Conservation (phyloP, 2,797 vertebrate genomes). For the Tolypeutes matacus region DNA sequence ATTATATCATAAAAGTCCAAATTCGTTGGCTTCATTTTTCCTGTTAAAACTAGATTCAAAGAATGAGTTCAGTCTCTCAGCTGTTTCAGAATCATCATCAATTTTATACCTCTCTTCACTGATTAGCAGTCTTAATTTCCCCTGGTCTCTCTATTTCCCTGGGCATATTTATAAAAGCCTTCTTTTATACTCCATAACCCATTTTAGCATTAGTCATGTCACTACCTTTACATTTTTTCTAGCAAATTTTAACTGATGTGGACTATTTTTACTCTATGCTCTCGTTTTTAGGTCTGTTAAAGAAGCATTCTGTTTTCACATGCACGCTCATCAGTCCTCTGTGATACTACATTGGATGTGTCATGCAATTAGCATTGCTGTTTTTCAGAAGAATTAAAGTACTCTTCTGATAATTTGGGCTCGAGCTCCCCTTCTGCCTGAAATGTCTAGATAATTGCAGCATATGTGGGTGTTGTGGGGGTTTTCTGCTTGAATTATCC, state of each 20-base stretch:
- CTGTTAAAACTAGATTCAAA: constrained; percentile 84
- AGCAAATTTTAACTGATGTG: neutral
- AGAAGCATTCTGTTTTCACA: neutral
- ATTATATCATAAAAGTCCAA: constrained; percentile 76
- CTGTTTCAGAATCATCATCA: constrained; percentile 73
- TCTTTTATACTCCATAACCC: neutral
- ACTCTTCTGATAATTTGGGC: neutral
- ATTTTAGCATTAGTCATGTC: neutral
- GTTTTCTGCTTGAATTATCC: constrained; percentile 45
- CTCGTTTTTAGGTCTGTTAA: neutral
- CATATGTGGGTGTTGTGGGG: neutral
- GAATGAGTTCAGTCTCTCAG: constrained; percentile 81
- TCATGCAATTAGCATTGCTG: neutral
- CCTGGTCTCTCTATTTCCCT: constrained; percentile 34
- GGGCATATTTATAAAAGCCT: constrained; percentile 77
- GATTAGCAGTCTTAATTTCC: constrained; percentile 77
- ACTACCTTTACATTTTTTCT: neutral
- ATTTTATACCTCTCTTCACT: constrained; percentile 70
- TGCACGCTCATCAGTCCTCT: neutral
- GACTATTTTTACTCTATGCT: neutral
- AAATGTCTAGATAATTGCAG: constrained; percentile 60
- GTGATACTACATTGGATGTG: neutral
- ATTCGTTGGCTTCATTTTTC: constrained; percentile 85
- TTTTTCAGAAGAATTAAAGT: constrained; percentile 31
- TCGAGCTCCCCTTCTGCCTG: constrained; percentile 24